Base-by-base conservation (phyloP, 2,113 vertebrate genomes). In the Caranx ignobilis region DNA sequence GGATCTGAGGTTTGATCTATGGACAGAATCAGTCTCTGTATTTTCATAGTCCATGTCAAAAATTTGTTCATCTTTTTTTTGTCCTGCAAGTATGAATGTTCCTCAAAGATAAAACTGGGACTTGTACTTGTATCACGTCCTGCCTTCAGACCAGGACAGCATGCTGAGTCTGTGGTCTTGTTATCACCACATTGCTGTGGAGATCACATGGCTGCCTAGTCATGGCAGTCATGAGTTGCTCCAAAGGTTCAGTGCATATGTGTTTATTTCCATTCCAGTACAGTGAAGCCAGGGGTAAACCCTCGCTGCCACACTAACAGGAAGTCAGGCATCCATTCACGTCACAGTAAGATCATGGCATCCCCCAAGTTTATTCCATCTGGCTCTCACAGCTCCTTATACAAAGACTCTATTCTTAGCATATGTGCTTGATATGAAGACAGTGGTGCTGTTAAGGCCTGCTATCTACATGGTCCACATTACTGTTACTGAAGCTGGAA, bases 351-450 rank as follows among this genome's bases (percentile, higher is more conserved):
- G 77, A 71, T 70, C 13, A 35, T 73, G 76, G 87, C 82, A 43
- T 79, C 77, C 83, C 71, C 62, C 26, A 64, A 81, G 83, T 88
- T 85, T 52, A 76, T 59, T 66, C 74, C 87, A 35, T 60, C 66
- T 35, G 83, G 64, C 87, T 77, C 74, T 71, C 12, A 18, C 66
- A 86, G 77, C 48, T 86, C 90, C 91, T 80, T 87, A 76, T 77
- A 87, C 74, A 90, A 91, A 60, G 1, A 5, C 75, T 89, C 91
- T 91, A 91, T 92, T 93, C 83, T 91, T 88, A 91, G 88, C 57
- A 55, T 72, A 45, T 70, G 79, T 75, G 77, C 52, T 41, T 55
- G 87, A 86, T 77, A 86, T 84, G 81, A 81, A 81, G 69, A 72
- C 47, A 47, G 26, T 61, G 79, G 69, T 63, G 71, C 79, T 77